Percentiles rank a stretch among this genome's conserved stretches.
Evolutionary conservation across 2,797 vertebrate genomes (phyloP).

Genomic region (Myotis daubentonii): DNA sequence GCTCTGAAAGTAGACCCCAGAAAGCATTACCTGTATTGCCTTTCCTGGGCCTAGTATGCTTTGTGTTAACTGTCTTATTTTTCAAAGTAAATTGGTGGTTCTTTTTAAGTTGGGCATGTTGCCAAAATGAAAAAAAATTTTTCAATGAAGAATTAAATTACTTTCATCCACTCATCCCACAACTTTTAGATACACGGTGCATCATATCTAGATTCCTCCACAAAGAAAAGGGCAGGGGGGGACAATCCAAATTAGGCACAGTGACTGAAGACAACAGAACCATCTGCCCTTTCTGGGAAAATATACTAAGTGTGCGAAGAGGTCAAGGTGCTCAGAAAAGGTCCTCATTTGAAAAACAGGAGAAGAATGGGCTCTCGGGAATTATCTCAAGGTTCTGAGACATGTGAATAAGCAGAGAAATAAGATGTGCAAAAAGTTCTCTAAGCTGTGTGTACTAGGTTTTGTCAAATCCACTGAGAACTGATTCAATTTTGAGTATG

Average conservation of each 20-base stretch:
- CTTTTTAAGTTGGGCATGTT: not conserved
- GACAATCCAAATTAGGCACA: not conserved
- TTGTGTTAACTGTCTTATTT: not conserved
- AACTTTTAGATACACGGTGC: slow-evolving; percentile 10
- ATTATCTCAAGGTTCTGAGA: not conserved
- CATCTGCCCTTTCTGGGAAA: not conserved
- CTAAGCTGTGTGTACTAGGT: not conserved
- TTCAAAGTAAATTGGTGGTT: not conserved
- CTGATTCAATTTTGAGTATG: not conserved
- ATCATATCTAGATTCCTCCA: slow-evolving; percentile 12
- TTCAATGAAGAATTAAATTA: not conserved
- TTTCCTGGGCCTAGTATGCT: not conserved
- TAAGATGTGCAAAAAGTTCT: not conserved
- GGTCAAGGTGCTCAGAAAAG: slow-evolving; percentile 34
- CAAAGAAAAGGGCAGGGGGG: not conserved
- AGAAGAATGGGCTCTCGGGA: not conserved
- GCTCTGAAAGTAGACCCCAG: not conserved
- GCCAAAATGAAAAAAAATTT: not conserved
- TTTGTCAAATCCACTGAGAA: not conserved
- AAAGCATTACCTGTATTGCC: not conserved
- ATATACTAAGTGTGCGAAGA: not conserved
- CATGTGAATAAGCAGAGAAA: not conserved
- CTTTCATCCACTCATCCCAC: not conserved
- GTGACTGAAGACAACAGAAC: not conserved
- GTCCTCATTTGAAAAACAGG: not conserved